phyloP scores from a whole-genome alignment of 1,140 invertebrate species.

The Tenebrio molitor region DNA sequence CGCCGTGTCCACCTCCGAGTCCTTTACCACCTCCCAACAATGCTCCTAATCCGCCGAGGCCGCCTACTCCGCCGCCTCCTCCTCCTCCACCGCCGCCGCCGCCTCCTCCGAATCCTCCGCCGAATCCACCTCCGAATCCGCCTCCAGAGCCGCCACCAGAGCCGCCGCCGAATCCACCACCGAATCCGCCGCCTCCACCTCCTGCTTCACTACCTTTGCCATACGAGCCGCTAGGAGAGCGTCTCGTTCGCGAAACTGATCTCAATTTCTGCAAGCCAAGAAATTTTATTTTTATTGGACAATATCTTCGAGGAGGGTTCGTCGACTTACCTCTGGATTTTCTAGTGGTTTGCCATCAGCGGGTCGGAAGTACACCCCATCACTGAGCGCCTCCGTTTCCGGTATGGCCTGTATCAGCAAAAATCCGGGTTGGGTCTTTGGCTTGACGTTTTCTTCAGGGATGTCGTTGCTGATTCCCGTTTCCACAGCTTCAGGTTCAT shows the following conservation, averaged over 20 bases:
- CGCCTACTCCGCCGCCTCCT: conserved; percentile 46
- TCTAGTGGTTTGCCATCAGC: conserved; percentile 24
- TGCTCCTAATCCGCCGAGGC: conserved; percentile 6
- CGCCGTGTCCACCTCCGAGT: conserved; percentile 28
- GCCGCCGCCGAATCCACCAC: conserved; percentile 40
- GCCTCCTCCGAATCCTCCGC: conserved; percentile 32
- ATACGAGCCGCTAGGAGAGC: conserved; percentile 27
- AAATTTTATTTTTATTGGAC: not conserved
- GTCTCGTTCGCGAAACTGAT: not conserved
- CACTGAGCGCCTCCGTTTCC: conserved; percentile 25
- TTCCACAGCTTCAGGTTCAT: conserved; percentile 22
- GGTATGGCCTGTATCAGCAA: conserved; percentile 36
- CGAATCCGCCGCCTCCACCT: conserved; percentile 22
- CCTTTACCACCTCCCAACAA: conserved; percentile 32
- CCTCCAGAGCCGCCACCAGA: conserved; percentile 25
- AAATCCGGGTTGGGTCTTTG: not conserved
- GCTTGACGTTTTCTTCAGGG: conserved; percentile 12
- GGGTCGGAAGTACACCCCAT: conserved; percentile 44
- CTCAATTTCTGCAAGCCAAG: conserved; percentile 9
- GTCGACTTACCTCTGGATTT: conserved; percentile 25
- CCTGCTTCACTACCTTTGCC: conserved; percentile 23
- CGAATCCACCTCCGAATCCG: conserved; percentile 48
- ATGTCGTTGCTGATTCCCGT: conserved; percentile 41
- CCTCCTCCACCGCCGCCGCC: conserved; percentile 24
- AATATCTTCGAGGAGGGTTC: not conserved